Percentiles rank a stretch among this genome's conserved stretches.
phyloP scores from a whole-genome alignment of 2,888 invertebrate genomes.

The Philopedon plagiatum region DNA sequence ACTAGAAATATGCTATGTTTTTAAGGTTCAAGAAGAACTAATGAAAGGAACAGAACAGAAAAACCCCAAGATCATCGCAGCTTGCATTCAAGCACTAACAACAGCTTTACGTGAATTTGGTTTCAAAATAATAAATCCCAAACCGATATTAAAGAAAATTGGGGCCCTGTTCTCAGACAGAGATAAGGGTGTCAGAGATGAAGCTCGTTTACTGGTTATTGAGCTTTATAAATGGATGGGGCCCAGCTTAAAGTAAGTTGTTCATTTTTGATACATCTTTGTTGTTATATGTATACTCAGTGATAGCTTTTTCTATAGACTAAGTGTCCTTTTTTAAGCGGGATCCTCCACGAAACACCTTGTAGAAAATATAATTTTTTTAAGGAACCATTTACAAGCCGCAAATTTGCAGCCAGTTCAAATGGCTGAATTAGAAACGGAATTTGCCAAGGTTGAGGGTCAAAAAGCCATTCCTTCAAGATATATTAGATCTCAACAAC shows the following conservation, averaged over 20 bases:
- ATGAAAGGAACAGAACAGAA: slow-evolving; percentile 95
- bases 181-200: slow-evolving; percentile 93
- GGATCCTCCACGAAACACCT: too few species aligned
- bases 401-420: slow-evolving; percentile 90
- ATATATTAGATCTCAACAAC: slow-evolving; percentile 87
- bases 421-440: slow-evolving; percentile 88
- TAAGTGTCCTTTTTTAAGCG: too few species aligned
- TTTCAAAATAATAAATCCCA: slow-evolving; percentile 89
- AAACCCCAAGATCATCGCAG: slow-evolving; percentile 95
- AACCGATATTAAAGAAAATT: slow-evolving; percentile 91
- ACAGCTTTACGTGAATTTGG: slow-evolving; percentile 91
- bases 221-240: slow-evolving; percentile 86
- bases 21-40: slow-evolving; percentile 81
- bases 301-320: too few species aligned
- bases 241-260: slow-evolving; percentile 62
- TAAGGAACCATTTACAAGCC: slow-evolving; percentile 80
- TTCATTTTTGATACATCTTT: background rate
- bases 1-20: background rate
- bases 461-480: slow-evolving; percentile 80
- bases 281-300: too few species aligned
- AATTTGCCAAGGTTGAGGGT: slow-evolving; percentile 82
- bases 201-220: slow-evolving; percentile 90
- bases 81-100: slow-evolving; percentile 83
- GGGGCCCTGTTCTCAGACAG: slow-evolving; percentile 89
- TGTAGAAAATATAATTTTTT: too few species aligned